Evolutionary conservation across 2,113 vertebrate species (phyloP).

Genomic region (Marcusenius ussheri): DNA sequence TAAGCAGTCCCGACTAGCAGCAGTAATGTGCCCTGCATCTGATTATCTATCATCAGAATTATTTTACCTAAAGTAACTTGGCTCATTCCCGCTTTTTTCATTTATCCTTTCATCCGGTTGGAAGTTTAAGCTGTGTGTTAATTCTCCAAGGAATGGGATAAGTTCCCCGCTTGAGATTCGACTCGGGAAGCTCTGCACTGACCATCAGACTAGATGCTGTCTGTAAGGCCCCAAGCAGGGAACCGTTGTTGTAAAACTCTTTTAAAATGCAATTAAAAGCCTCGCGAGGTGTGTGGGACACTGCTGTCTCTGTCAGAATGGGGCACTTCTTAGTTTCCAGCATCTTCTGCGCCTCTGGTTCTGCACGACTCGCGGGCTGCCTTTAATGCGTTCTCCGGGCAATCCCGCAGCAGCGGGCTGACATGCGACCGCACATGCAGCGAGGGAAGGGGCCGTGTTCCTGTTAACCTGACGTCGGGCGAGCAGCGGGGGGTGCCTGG

Average conservation of each 20-base stretch:
- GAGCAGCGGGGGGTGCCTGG: constrained; percentile 25
- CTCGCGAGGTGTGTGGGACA: neutral
- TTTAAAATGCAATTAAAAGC: neutral
- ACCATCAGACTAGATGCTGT: neutral
- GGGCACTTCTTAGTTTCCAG: neutral
- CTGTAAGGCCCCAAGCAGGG: neutral
- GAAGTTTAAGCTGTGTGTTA: neutral
- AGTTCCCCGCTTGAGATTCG: neutral
- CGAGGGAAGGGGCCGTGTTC: constrained; percentile 44
- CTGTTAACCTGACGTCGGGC: constrained; percentile 45
- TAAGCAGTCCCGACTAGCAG: neutral
- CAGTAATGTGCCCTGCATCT: neutral
- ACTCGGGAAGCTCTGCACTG: neutral
- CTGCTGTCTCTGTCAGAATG: neutral
- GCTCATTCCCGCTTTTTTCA: neutral
- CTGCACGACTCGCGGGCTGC: neutral
- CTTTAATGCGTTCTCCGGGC: neutral
- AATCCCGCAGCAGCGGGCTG: constrained; percentile 19
- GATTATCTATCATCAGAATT: neutral
- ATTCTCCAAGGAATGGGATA: neutral
- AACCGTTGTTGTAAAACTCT: neutral
- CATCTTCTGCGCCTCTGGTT: neutral
- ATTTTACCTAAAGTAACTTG: neutral
- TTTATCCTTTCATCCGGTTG: neutral
- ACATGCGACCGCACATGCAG: constrained; percentile 39